Conservation (phyloP, 2,797 vertebrate species). For the Sitta carolinensis region DNA sequence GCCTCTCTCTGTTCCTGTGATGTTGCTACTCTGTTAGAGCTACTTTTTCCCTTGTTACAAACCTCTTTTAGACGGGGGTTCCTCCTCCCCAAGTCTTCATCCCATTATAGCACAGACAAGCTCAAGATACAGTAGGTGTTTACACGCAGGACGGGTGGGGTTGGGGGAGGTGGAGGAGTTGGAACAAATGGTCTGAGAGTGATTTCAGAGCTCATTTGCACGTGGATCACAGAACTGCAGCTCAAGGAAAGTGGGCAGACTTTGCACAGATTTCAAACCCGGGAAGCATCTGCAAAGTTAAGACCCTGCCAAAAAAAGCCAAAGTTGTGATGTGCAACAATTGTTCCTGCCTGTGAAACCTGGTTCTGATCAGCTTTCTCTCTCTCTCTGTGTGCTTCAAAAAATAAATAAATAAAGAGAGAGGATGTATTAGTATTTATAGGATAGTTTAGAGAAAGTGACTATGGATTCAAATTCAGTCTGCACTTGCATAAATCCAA, state of each 20-base stretch:
- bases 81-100: conserved; percentile 35
- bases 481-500: background rate
- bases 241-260: conserved; percentile 35
- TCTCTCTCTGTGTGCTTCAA: background rate
- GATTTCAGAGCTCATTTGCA: conserved; percentile 61
- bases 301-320: conserved; percentile 9
- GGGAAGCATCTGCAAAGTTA: conserved; percentile 25
- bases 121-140: conserved; percentile 31
- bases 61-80: conserved; percentile 51
- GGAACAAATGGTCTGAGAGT: conserved; percentile 53
- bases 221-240: conserved; percentile 34
- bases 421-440: background rate
- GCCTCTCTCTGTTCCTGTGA: conserved; percentile 69
- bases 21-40: conserved; percentile 70
- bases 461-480: background rate
- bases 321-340: background rate
- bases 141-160: background rate
- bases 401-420: background rate
- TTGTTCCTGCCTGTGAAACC: background rate
- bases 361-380: background rate
- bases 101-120: conserved; percentile 42
- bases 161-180: conserved; percentile 17
- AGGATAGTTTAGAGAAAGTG: background rate
- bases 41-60: conserved; percentile 48
- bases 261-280: conserved; percentile 35